These are phyloP conservation scores for Oscheius myriophilus DNA, from an alignment of 2,888 invertebrate species.

Conservation along the genomic window DNA sequence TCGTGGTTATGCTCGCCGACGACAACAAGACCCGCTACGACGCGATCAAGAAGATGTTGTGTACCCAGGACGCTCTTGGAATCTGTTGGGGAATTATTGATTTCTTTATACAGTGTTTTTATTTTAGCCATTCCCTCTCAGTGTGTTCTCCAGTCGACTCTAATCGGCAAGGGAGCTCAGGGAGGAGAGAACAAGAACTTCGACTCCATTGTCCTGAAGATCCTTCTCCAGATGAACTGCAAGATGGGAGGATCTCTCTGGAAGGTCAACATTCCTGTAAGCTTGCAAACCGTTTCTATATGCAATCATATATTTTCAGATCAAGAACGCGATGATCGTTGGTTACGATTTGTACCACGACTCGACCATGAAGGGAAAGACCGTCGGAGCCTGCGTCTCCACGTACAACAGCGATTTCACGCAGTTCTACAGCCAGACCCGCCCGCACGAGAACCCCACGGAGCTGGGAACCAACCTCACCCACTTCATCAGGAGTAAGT, in stretches of 20 bases:
- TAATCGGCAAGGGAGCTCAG: conserved; percentile 69
- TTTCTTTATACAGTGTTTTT: background rate
- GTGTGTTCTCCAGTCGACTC: conserved; percentile 74
- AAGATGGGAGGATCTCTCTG: conserved; percentile 92
- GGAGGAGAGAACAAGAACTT: conserved; percentile 75
- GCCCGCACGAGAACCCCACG: conserved; percentile 81
- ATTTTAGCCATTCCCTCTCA: conserved; percentile 74
- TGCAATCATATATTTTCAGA: conserved; percentile 29
- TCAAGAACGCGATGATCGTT: conserved; percentile 79
- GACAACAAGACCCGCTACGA: conserved; percentile 83
- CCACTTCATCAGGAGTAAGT: conserved; percentile 54
- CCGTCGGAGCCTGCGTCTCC: conserved; percentile 86
- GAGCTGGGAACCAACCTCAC: conserved; percentile 82
- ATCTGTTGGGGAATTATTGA: background rate
- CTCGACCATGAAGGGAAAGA: conserved; percentile 77
- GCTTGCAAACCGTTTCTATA: conserved; percentile 61
- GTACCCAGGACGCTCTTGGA: conserved; percentile 62
- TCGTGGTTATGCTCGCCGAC: conserved; percentile 77
- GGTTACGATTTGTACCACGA: conserved; percentile 90
- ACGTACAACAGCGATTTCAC: conserved; percentile 80
- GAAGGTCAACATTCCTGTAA: conserved; percentile 79
- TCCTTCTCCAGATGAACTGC: conserved; percentile 90
- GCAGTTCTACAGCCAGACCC: conserved; percentile 81
- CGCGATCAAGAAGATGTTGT: conserved; percentile 82
- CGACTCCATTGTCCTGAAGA: conserved; percentile 88